Conservation (phyloP, 2,113 vertebrate genomes). For the Lepidothrix coronata region DNA sequence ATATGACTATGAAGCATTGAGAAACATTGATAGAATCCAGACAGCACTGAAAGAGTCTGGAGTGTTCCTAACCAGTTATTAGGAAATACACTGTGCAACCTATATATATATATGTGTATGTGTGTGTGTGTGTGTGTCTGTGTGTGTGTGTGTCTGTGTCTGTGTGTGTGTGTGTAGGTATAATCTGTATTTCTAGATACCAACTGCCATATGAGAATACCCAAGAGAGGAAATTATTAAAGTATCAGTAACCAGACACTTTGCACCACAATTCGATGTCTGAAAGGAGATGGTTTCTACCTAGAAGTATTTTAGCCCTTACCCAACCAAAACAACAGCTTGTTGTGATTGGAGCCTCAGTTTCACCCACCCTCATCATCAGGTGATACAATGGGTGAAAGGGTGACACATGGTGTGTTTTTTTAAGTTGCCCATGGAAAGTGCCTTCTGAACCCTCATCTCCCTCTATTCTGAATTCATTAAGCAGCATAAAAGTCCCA, state of each 20-base stretch:
- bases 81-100: neutral
- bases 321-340: neutral
- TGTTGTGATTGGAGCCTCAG: neutral
- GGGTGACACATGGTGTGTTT: neutral
- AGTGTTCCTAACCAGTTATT: neutral
- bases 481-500: neutral
- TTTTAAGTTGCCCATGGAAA: neutral
- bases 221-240: neutral
- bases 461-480: neutral
- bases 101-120: no score
- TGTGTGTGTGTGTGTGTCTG: no score
- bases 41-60: neutral
- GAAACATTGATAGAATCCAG: neutral
- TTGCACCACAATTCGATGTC: neutral
- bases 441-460: neutral
- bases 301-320: neutral
- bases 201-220: neutral
- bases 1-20: neutral
- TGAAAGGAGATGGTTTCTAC: neutral
- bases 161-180: no score
- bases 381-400: neutral
- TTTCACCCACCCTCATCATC: neutral
- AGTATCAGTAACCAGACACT: neutral
- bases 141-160: no score
- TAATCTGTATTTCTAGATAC: neutral